These are phyloP conservation scores for Trichechus manatus DNA, from an alignment of 2,113 vertebrate genomes.

Conservation along the genomic window DNA sequence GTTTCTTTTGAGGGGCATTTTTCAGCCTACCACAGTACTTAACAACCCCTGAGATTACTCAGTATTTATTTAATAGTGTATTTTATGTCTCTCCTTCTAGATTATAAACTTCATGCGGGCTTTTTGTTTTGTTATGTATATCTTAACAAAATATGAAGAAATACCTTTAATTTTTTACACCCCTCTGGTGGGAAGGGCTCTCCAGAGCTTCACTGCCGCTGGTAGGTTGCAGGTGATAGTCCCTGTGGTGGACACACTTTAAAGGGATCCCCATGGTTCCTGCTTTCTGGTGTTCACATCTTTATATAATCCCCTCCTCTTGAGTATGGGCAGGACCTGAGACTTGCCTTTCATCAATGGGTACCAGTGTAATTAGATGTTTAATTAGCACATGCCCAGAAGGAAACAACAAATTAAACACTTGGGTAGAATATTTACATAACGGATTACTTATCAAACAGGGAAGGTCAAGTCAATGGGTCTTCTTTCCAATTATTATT, in stretches of 20 bases:
- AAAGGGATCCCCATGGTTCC: neutral
- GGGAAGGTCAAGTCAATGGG: neutral
- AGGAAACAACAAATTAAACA: conserved; percentile 47
- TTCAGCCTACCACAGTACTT: neutral
- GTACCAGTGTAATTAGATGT: conserved; percentile 34
- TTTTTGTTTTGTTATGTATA: neutral
- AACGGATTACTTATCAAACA: conserved; percentile 40
- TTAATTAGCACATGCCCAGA: conserved; percentile 41
- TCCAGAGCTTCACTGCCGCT: neutral
- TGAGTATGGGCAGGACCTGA: neutral
- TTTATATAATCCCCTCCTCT: neutral
- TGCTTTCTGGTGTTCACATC: neutral
- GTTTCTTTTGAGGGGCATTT: neutral
- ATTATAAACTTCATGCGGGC: neutral
- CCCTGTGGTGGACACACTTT: neutral
- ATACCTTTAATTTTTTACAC: neutral
- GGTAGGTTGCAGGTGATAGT: neutral
- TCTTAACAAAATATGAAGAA: neutral
- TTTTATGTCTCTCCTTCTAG: neutral
- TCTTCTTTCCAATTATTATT: conserved; percentile 44
- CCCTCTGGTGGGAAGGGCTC: neutral
- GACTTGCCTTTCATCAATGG: neutral
- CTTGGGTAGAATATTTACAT: conserved; percentile 50
- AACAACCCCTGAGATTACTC: neutral
- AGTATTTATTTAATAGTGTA: neutral